Conservation (phyloP, 2,113 vertebrate species). For the Osmerus mordax region DNA sequence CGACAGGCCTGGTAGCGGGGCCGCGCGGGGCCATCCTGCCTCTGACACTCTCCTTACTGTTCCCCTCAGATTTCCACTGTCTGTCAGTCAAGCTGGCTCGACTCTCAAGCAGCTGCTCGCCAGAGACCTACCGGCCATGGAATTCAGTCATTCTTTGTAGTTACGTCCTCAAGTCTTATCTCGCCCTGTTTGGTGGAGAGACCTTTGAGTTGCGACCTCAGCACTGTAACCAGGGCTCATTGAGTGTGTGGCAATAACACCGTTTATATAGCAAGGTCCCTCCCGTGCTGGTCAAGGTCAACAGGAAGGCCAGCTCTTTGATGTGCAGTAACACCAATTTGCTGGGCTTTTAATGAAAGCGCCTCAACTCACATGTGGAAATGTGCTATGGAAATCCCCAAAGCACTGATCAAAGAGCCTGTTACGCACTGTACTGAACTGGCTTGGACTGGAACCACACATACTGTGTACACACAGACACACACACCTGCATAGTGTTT, state of each 20-base stretch:
- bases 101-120: no score
- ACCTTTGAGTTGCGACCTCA: no score
- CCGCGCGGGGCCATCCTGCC: no score
- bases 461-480: not conserved
- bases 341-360: conserved; percentile 1
- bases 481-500: not conserved
- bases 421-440: not conserved
- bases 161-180: no score
- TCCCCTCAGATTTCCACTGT: no score
- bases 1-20: not conserved
- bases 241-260: not conserved
- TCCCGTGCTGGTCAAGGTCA: not conserved
- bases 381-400: not conserved
- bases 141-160: no score
- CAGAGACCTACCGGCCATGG: no score
- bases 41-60: no score
- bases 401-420: conserved; percentile 3
- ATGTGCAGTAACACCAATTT: not conserved
- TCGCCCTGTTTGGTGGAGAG: no score
- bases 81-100: no score
- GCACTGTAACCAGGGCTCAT: not conserved
- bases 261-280: not conserved
- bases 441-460: no score
- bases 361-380: not conserved
- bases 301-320: not conserved